A percentile compares a stretch with the other conserved stretches of the same genome.
phyloP scores from a whole-genome alignment of 92 coral and sea anemone genomes.

The Umimayanthus kanabou region DNA sequence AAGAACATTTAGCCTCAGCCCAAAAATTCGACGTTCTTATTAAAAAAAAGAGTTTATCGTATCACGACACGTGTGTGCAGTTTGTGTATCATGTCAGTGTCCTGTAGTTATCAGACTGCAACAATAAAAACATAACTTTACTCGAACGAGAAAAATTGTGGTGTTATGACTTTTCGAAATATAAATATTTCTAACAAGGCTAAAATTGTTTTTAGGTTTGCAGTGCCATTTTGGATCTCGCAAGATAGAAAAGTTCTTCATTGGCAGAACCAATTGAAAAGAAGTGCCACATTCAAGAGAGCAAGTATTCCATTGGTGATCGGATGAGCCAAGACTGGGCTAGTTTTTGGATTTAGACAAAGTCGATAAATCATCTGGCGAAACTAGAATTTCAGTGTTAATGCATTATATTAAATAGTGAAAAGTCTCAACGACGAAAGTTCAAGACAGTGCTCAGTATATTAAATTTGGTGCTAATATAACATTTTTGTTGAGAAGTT shows the following conservation, averaged over 20 bases:
- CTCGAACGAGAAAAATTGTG: background rate
- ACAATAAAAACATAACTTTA: no score
- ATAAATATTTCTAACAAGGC: no score
- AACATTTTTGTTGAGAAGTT: no score
- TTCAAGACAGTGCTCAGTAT: no score
- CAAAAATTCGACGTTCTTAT: no score
- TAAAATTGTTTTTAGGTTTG: background rate
- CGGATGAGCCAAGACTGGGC: no score
- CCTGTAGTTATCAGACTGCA: background rate
- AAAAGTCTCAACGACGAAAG: no score
- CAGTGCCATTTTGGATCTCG: background rate
- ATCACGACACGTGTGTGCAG: background rate
- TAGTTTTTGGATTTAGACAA: background rate
- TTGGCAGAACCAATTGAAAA: background rate
- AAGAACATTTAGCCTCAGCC: no score
- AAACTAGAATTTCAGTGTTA: background rate
- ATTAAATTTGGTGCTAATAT: no score
- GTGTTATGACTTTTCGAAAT: background rate
- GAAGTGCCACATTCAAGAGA: background rate
- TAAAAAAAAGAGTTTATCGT: no score
- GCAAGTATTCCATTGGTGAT: no score
- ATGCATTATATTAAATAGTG: no score
- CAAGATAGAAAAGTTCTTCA: background rate
- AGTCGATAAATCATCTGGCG: background rate
- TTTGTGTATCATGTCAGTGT: background rate